Percentiles rank a stretch among this genome's conserved stretches.
phyloP scores from a whole-genome alignment of 1,140 invertebrate genomes.

The Philaenus spumarius region DNA sequence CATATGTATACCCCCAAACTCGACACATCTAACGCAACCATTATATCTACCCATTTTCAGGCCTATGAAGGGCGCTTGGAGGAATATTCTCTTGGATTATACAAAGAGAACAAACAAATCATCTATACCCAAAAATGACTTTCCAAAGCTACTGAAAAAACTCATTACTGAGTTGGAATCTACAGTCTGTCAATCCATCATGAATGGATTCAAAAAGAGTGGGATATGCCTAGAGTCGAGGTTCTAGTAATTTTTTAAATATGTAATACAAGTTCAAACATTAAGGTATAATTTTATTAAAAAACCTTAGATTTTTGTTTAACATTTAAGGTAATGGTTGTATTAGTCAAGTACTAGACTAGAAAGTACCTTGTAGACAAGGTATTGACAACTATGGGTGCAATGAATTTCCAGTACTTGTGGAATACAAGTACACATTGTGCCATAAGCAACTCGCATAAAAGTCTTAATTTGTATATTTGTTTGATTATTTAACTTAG shows the following conservation, averaged over 20 bases:
- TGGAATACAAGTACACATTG: too few relatives aligned
- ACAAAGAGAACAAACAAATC: constrained; percentile 19
- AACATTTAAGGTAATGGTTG: background rate
- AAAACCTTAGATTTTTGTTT: constrained; percentile 5
- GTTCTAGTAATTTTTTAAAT: background rate
- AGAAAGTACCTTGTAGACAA: constrained; percentile 1
- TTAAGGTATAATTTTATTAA: background rate
- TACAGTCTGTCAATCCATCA: background rate
- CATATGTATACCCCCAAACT: constrained; percentile 32
- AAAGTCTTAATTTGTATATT: too few relatives aligned
- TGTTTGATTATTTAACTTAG: too few relatives aligned
- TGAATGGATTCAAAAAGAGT: background rate
- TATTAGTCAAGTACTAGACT: too few relatives aligned
- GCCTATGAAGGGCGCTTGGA: constrained; percentile 34
- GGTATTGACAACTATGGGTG: background rate
- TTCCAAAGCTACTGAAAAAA: background rate
- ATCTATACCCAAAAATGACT: constrained; percentile 6
- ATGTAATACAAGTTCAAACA: background rate
- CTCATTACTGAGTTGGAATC: background rate
- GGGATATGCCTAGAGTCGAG: background rate
- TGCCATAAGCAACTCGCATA: too few relatives aligned
- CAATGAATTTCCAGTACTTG: constrained; percentile 2
- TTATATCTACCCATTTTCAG: constrained; percentile 37
- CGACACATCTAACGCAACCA: constrained; percentile 37
- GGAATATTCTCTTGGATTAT: constrained; percentile 30